These are phyloP conservation scores for Leucophora obtusa DNA, from an alignment of 2,888 invertebrate species.

Conservation along the genomic window DNA sequence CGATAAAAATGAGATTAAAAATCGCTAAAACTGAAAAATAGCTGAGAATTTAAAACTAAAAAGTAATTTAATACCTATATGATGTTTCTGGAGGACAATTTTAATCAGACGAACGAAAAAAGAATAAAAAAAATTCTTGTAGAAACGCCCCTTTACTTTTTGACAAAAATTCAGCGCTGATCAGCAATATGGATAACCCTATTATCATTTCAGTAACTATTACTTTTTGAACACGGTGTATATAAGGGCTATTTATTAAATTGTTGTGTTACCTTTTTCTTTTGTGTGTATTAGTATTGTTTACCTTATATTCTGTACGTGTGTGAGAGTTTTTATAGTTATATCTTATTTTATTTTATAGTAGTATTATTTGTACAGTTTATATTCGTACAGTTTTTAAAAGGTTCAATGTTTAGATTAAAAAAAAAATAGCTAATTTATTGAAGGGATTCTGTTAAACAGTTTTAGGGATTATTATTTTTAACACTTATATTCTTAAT, in stretches of 20 bases:
- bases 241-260: slow-evolving; percentile 23
- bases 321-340: not conserved
- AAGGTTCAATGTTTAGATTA: slow-evolving; percentile 38
- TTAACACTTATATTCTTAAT: slow-evolving; percentile 28
- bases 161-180: no score
- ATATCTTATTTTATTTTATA: slow-evolving; percentile 33
- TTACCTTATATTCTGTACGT: not conserved
- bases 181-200: no score
- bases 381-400: not conserved
- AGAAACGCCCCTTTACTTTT: no score
- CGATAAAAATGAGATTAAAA: no score
- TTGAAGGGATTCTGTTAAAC: slow-evolving; percentile 27
- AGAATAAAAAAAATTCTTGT: no score
- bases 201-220: no score
- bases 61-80: no score
- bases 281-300: slow-evolving; percentile 16
- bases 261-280: slow-evolving; percentile 17
- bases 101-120: no score
- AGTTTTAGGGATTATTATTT: slow-evolving; percentile 20
- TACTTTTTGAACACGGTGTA: slow-evolving; percentile 3
- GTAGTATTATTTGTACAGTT: slow-evolving; percentile 11
- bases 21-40: no score
- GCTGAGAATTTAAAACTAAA: no score
- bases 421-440: slow-evolving; percentile 30
- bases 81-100: no score